Conservation (phyloP, 2,113 vertebrate genomes). For the Gallinago undulata region DNA sequence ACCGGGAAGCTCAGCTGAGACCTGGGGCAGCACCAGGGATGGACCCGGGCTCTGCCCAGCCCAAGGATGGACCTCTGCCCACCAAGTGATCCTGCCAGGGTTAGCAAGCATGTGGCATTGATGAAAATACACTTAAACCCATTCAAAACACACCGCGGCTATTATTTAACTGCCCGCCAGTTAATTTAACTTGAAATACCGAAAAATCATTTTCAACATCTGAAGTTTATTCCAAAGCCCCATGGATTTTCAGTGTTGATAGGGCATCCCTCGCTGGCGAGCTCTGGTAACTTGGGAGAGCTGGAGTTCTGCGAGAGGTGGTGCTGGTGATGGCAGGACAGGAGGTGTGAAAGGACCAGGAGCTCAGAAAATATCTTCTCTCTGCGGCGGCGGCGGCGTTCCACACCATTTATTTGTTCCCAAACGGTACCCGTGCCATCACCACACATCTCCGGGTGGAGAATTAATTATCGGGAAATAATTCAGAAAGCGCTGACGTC, state of each 20-base stretch:
- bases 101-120: background rate
- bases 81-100: fast-evolving
- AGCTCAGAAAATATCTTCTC: background rate
- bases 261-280: background rate
- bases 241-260: background rate
- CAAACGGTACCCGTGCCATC: background rate
- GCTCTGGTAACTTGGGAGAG: background rate
- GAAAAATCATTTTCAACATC: background rate
- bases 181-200: background rate
- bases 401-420: background rate
- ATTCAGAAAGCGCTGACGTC: background rate
- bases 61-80: background rate
- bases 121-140: background rate
- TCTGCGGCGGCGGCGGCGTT: background rate
- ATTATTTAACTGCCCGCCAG: background rate
- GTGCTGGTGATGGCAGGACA: background rate
- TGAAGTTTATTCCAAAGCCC: background rate
- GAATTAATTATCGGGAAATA: constrained; percentile 4
- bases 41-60: background rate
- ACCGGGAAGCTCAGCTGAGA: fast-evolving
- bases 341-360: background rate
- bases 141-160: background rate
- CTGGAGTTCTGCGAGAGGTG: background rate
- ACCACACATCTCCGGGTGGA: background rate
- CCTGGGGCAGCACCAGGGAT: background rate